Base-by-base conservation (phyloP, 2,797 vertebrate genomes). In the Zalophus californianus region DNA sequence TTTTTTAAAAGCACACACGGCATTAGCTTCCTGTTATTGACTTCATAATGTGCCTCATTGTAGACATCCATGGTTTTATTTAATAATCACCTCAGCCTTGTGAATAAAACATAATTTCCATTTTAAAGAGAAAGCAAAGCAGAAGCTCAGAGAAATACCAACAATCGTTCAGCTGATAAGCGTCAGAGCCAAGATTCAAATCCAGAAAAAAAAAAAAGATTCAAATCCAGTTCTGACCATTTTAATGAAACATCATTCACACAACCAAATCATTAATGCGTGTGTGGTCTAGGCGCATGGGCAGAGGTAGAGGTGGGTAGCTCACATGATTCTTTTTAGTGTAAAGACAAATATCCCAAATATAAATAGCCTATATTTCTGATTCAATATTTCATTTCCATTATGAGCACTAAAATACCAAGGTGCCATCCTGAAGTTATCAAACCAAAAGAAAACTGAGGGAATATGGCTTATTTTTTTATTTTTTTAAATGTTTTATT, bases 101-200 rank as follows among this genome's bases (percentile, higher is more conserved):
- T 73, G 11, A 86, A 44, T 25, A 56, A 95, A 88, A 48, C 7
- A 54, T 38, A 27, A 60, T 70, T 58, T 12, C 14, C 35, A 60
- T 80, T 90, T 90, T n/a, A 86, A 9, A 80, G 50, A 92, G 66
- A 88, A 87, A 79, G 54, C 29, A 93, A 92, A 82, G 16, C 12
- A 92, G 44, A 87, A 62, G 0, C 2, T 90, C 66, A 58, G 23
- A 68, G 14, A 95, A 94, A 66, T 89, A 70, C 35, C 77, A 68
- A 83, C 2, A 6, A 82, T 92, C 20, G 66, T n/a, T 66, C 38
- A 91, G 35, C 27, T 77, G 54, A 1, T 73, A 27, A 68, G 7
- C 29, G 5, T 75, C 66, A 87, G 73, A 88, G 25, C 2, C 27
- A 68, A 70, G 25, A 96, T 70, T 83, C 94, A 94, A 79, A 80